Base-by-base conservation (phyloP, 1,140 invertebrate species). In the Cotesia chilonis region DNA sequence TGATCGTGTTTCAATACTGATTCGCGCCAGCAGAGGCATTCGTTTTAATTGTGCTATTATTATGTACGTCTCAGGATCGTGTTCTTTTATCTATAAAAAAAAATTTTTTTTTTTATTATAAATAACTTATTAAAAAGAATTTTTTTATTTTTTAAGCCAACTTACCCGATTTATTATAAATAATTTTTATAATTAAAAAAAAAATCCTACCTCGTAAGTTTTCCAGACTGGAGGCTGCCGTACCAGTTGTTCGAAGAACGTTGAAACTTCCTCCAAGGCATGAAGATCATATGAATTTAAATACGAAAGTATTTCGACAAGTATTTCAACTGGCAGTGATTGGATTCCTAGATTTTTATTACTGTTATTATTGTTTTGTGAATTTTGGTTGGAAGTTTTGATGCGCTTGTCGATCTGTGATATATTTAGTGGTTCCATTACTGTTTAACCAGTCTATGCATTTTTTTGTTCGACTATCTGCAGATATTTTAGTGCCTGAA, bases 41-140 rank as follows among this genome's bases (percentile, higher is more conserved):
- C 77, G 74, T 63, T 80, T 83, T n/a, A 84, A 72, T 63, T 82
- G 78, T n/a, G 71, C 60, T 12, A 84, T 75, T 36, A 83, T 72
- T 0, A 79, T 69, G 0, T 7, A 7, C 3, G 80, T 82, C 7
- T 59, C 70, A 7, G 72, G 70, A 1, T 69, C 73, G 36, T 77
- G 70, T 71, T 74, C 71, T 60, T 68, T 66, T 41, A 83, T 74
- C 81, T 82, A 36, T 38, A 54, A 28, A 1, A 66, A n/a, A 20
- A 59, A 38, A 35, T 41, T 70, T 9, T 4, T 17, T 28, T 35
- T 4, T 36, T 61, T 12, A 61, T 28, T 28, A 28, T 28, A 61
- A 61, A 36, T 17, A 17, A 17, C 17, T 17, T 17, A 17, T 17
- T 17, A 17, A 17, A 17, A 1, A 17, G 17, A 17, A 17, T 17